Evolutionary conservation across 2,113 vertebrate species (phyloP).

Genomic region (Copsychus sechellarum): DNA sequence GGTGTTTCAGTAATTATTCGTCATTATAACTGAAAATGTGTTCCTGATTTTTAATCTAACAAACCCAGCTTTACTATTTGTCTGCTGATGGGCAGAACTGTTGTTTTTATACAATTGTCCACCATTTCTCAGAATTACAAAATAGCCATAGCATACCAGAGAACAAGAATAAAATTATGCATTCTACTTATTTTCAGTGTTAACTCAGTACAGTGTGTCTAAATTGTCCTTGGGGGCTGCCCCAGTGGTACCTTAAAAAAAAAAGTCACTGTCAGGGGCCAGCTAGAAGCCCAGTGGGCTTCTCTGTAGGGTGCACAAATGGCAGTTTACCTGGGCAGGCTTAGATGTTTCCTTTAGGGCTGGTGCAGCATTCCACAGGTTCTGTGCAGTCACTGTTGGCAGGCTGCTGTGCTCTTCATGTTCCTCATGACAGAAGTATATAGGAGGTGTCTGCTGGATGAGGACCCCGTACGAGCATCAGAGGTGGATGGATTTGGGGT

Average conservation of each 20-base stretch:
- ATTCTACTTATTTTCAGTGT: neutral
- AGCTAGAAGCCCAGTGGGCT: neutral
- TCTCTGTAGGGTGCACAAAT: neutral
- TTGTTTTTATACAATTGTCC: neutral
- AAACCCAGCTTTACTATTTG: neutral
- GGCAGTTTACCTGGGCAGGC: neutral
- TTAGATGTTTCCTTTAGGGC: neutral
- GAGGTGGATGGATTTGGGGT: neutral
- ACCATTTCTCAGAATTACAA: neutral
- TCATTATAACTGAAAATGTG: neutral
- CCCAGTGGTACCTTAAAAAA: neutral
- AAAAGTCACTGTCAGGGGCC: neutral
- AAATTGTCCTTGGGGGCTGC: neutral
- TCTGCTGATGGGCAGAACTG: neutral
- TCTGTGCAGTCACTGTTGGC: neutral
- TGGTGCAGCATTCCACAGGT: neutral
- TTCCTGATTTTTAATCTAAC: neutral
- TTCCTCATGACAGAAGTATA: neutral
- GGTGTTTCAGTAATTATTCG: neutral
- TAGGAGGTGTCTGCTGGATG: neutral
- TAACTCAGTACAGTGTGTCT: neutral
- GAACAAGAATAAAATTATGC: neutral
- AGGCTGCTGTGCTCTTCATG: neutral
- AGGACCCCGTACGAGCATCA: fast-evolving
- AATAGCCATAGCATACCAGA: neutral